Percentiles rank a stretch among this genome's conserved stretches.
Conservation (phyloP, 2,888 invertebrate species). For the Metacarcinus magister region DNA sequence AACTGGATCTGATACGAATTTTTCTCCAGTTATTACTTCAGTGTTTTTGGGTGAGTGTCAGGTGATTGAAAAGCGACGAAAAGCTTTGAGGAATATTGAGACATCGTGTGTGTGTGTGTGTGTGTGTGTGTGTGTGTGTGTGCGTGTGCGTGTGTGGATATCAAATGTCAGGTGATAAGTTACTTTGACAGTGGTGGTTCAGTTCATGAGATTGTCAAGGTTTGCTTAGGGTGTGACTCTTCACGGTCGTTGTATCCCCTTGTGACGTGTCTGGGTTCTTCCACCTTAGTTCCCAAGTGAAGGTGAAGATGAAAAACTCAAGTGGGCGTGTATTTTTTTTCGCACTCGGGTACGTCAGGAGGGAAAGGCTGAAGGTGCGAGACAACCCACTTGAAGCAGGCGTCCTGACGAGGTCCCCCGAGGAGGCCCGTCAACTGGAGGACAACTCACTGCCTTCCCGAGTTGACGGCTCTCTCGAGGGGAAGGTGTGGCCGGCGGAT, state of each 20-base stretch:
- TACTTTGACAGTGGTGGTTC: not conserved
- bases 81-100: not conserved
- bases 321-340: too few species aligned
- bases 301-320: too few species aligned
- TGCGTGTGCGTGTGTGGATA: not conserved
- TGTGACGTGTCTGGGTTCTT: not conserved
- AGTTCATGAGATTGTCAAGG: not conserved
- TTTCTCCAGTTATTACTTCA: not conserved
- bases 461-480: conserved; percentile 6
- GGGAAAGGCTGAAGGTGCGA: not conserved
- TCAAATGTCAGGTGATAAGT: too few species aligned
- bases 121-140: not conserved
- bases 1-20: not conserved
- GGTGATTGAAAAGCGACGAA: not conserved
- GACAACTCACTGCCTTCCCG: not conserved
- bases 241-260: not conserved
- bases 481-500: not conserved
- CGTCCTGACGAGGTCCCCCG: not conserved
- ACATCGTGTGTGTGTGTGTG: not conserved
- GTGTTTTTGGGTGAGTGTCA: not conserved
- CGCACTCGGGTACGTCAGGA: too few species aligned
- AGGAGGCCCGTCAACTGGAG: not conserved
- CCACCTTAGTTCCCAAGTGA: too few species aligned
- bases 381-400: conserved; percentile 22
- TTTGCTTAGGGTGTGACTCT: not conserved